These are phyloP conservation scores for Eupithecia subfuscata DNA, from an alignment of 2,888 invertebrate species.

Conservation along the genomic window DNA sequence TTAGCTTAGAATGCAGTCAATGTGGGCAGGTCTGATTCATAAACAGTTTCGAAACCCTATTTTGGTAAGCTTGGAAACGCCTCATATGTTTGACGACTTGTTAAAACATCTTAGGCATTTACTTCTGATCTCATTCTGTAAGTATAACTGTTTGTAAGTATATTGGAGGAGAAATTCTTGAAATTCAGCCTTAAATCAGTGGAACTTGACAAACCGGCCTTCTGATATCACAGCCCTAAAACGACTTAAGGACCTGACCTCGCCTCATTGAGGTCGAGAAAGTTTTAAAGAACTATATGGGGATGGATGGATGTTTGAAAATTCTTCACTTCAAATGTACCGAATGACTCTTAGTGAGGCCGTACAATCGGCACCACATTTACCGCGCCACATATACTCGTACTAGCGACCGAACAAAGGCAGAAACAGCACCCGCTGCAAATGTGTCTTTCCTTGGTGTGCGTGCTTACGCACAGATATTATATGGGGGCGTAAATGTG, in stretches of 20 bases:
- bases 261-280: neutral
- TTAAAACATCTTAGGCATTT: neutral
- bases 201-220: neutral
- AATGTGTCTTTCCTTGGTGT: too few species aligned
- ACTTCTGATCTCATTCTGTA: neutral
- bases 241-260: neutral
- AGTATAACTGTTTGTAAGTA: neutral
- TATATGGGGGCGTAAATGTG: too few species aligned
- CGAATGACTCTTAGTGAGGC: too few species aligned
- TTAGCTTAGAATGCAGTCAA: constrained; percentile 32
- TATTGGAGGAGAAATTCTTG: neutral
- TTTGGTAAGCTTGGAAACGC: constrained; percentile 21
- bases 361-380: too few species aligned
- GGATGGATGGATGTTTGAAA: too few species aligned
- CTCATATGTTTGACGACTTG: neutral
- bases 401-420: too few species aligned
- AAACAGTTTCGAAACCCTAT: constrained; percentile 22
- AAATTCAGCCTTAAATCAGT: neutral
- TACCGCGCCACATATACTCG: too few species aligned
- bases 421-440: too few species aligned
- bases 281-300: too few species aligned
- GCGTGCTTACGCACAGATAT: too few species aligned
- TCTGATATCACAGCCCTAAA: neutral
- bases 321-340: too few species aligned
- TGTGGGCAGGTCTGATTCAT: constrained; percentile 35